These are phyloP conservation scores for Myotis myotis DNA, from an alignment of 2,797 vertebrate species.

Conservation along the genomic window DNA sequence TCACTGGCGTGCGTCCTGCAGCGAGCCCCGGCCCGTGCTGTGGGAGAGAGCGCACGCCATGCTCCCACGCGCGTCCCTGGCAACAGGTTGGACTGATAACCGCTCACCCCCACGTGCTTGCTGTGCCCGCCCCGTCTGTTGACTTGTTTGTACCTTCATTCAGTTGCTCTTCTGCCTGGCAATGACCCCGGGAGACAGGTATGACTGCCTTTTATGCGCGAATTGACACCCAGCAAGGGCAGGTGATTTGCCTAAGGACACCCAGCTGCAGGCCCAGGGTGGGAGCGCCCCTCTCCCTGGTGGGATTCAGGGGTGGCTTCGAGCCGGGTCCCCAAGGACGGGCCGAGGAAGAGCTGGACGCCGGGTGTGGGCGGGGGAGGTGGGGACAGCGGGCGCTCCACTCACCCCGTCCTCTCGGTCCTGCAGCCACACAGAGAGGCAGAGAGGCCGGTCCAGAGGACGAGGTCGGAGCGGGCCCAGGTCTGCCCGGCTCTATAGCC, in stretches of 20 bases:
- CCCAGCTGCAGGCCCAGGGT: background rate
- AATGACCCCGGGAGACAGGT: background rate
- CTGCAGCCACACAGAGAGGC: background rate
- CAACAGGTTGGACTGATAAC: background rate
- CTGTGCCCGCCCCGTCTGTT: background rate
- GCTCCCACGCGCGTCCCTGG: rapidly evolving
- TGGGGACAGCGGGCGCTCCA: background rate
- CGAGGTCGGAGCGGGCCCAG: background rate
- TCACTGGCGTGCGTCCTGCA: rapidly evolving
- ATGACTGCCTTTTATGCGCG: background rate
- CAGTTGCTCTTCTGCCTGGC: background rate
- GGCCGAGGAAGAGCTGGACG: background rate
- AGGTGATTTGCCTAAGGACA: background rate
- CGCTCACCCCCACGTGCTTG: background rate
- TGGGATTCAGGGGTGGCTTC: background rate
- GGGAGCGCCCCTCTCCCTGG: background rate
- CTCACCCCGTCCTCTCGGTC: background rate
- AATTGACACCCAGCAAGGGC: background rate
- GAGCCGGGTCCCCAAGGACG: background rate
- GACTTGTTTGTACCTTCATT: background rate
- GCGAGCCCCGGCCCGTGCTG: background rate
- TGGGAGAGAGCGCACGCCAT: rapidly evolving
- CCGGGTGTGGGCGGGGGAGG: rapidly evolving
- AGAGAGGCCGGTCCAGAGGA: background rate
- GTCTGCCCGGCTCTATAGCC: background rate